Percentiles rank a stretch among this genome's conserved stretches.
Evolutionary conservation across 1,140 invertebrate genomes (phyloP).

Genomic region (Ostrea edulis): DNA sequence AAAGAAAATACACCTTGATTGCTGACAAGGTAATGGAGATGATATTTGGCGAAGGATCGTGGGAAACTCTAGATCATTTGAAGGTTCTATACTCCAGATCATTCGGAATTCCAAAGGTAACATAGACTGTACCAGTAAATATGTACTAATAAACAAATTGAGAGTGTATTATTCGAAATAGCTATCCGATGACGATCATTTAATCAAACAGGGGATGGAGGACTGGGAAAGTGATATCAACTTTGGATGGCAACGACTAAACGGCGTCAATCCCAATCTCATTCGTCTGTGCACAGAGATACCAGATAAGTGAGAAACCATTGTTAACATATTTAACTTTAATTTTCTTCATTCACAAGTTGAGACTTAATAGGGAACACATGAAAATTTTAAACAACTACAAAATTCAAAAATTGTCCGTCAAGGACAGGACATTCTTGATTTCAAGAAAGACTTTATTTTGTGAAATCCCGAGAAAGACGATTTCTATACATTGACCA

Average conservation of each 20-base stretch:
- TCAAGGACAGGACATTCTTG: too few relatives aligned
- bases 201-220: constrained; percentile 6
- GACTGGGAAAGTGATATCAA: constrained; percentile 68
- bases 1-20: constrained; percentile 22
- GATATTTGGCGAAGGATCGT: constrained; percentile 16
- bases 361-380: too few relatives aligned
- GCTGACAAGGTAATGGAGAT: constrained; percentile 15
- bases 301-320: constrained; percentile 37
- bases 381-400: too few relatives aligned
- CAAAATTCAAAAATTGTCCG: too few relatives aligned
- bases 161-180: neutral
- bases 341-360: too few relatives aligned
- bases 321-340: neutral
- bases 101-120: constrained; percentile 37
- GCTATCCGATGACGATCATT: neutral
- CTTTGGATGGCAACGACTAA: constrained; percentile 71
- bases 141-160: neutral
- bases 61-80: constrained; percentile 36
- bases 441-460: too few relatives aligned
- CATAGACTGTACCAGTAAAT: neutral
- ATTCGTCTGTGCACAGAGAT: constrained; percentile 42
- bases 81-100: constrained; percentile 19
- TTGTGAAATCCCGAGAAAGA: too few relatives aligned
- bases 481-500: too few relatives aligned
- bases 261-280: constrained; percentile 57